Conservation (phyloP, 2,888 invertebrate species). For the Chymomyza procnemis region DNA sequence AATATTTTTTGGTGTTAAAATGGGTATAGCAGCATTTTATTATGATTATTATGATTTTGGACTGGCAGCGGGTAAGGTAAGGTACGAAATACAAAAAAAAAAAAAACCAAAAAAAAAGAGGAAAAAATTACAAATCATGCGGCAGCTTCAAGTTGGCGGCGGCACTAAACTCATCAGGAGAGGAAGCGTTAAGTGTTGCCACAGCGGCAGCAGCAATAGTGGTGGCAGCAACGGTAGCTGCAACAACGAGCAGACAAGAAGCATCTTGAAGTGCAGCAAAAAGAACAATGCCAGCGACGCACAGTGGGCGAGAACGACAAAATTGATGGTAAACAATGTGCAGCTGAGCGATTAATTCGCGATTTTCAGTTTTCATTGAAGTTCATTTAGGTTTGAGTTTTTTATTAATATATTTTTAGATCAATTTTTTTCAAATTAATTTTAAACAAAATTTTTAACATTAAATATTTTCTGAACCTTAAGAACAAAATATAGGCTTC, state of each 20-base stretch:
- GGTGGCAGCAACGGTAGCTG: conserved; percentile 57
- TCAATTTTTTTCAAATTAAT: no score
- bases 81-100: no score
- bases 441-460: no score
- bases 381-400: no score
- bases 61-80: conserved; percentile 11
- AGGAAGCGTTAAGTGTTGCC: conserved; percentile 2
- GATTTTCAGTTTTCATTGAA: no score
- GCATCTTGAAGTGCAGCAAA: conserved; percentile 44
- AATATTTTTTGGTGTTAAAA: conserved; percentile 69
- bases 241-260: conserved; percentile 20
- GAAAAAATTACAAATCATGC: conserved; percentile 65
- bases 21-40: conserved; percentile 73
- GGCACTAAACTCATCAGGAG: conserved; percentile 63
- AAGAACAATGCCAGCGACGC: conserved; percentile 32
- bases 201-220: conserved; percentile 3
- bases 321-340: no score
- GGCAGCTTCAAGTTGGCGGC: conserved; percentile 40
- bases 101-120: conserved; percentile 48
- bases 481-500: no score
- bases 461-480: no score
- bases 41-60: conserved; percentile 73
- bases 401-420: no score
- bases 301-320: no score
- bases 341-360: no score